These are phyloP conservation scores for Flexamia atlantica DNA, from an alignment of 2,888 invertebrate genomes.

Conservation along the genomic window DNA sequence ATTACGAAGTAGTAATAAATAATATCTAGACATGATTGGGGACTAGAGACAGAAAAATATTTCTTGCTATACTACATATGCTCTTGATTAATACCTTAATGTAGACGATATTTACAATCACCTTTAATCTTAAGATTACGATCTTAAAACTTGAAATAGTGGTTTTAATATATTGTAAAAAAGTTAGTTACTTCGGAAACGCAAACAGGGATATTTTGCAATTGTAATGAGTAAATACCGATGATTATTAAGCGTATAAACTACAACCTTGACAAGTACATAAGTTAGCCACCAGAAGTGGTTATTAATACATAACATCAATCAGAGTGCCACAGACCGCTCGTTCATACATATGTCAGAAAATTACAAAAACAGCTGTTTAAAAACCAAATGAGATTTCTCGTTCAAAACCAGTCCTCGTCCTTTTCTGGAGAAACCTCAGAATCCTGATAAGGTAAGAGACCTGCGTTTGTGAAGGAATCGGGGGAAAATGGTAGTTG, in stretches of 20 bases:
- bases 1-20: too few species aligned
- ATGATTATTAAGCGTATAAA: neutral
- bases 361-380: slow-evolving; percentile 41
- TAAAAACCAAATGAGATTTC: slow-evolving; percentile 53
- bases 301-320: slow-evolving; percentile 36
- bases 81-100: too few species aligned
- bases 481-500: neutral
- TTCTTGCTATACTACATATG: too few species aligned
- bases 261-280: slow-evolving; percentile 9
- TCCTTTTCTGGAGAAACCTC: slow-evolving; percentile 36
- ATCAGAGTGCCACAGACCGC: neutral
- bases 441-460: slow-evolving; percentile 10
- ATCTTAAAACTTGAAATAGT: too few species aligned
- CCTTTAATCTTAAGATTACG: too few species aligned
- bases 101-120: too few species aligned
- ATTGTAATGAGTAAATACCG: neutral
- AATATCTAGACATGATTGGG: too few species aligned
- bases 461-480: neutral
- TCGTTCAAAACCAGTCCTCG: slow-evolving; percentile 35
- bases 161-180: too few species aligned
- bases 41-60: too few species aligned
- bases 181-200: neutral
- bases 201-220: slow-evolving; percentile 7
- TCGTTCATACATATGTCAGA: slow-evolving; percentile 42
- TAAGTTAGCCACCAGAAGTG: slow-evolving; percentile 22